phyloP scores from a whole-genome alignment of 2,113 vertebrate species.

The Orycteropus afer region DNA sequence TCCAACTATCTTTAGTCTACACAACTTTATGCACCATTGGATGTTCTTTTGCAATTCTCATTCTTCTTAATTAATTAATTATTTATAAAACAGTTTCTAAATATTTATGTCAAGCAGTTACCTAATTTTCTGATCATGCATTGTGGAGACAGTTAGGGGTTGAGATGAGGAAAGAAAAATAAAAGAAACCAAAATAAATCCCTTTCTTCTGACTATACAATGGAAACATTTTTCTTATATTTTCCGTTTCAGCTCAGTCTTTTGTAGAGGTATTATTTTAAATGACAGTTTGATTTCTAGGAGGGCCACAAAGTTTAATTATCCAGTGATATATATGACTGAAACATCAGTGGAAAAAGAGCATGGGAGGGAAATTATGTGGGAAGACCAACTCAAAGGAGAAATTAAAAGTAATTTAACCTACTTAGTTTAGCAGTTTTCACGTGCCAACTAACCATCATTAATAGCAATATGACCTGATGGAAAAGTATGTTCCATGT shows the following conservation, averaged over 20 bases:
- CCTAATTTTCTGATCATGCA: neutral
- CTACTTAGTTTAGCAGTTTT: neutral
- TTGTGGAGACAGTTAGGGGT: neutral
- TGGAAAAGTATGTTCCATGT: neutral
- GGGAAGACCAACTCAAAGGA: neutral
- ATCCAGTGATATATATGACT: neutral
- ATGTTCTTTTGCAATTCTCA: slow-evolving; percentile 13
- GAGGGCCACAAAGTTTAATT: neutral
- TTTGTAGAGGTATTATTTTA: slow-evolving; percentile 32
- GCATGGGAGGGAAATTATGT: neutral
- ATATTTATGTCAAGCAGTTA: neutral
- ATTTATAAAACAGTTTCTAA: slow-evolving; percentile 47
- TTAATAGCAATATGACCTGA: neutral
- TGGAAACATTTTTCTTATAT: neutral
- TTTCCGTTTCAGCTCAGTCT: slow-evolving; percentile 28
- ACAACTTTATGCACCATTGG: neutral
- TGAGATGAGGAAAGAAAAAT: neutral
- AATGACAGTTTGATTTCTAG: slow-evolving; percentile 32
- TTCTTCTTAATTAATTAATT: slow-evolving; percentile 39
- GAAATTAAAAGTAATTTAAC: neutral
- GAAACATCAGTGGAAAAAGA: neutral
- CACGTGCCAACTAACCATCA: neutral
- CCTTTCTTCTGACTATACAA: slow-evolving; percentile 28
- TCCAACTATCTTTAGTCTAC: slow-evolving; percentile 2
- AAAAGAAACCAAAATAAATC: slow-evolving; percentile 22